These are phyloP conservation scores for Aphis gossypii DNA, from an alignment of 1,140 invertebrate species.

Conservation along the genomic window DNA sequence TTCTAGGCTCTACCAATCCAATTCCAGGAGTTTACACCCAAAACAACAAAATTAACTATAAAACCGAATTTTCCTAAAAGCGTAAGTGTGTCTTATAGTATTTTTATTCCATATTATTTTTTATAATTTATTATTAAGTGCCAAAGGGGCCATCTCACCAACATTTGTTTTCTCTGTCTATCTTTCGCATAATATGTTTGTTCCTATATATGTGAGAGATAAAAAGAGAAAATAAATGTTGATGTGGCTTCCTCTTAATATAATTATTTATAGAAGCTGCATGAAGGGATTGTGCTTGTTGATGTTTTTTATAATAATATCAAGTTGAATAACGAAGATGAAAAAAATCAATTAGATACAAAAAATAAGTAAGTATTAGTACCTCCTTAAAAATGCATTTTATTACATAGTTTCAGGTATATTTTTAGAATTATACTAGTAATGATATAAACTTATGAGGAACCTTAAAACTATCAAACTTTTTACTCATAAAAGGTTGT, in stretches of 20 bases:
- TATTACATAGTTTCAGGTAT: too few relatives aligned
- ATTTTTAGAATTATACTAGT: too few relatives aligned
- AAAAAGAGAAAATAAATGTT: too few relatives aligned
- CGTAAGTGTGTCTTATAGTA: neutral
- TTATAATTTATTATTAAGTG: neutral
- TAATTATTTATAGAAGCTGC: neutral
- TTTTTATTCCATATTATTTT: neutral
- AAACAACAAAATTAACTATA: neutral
- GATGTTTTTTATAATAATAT: neutral
- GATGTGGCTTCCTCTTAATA: too few relatives aligned
- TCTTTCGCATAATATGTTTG: too few relatives aligned
- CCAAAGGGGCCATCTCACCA: too few relatives aligned
- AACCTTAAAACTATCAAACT: too few relatives aligned
- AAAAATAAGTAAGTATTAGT: neutral
- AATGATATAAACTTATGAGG: too few relatives aligned
- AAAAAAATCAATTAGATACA: neutral
- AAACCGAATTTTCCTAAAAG: slow-evolving; percentile 19
- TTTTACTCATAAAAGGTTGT: too few relatives aligned
- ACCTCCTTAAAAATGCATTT: too few relatives aligned
- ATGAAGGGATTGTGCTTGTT: neutral
- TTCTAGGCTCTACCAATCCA: slow-evolving; percentile 16
- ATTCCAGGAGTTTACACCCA: neutral
- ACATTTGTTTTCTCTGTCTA: too few relatives aligned
- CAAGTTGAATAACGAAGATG: neutral
- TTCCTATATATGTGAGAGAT: too few relatives aligned